Evolutionary conservation across 1,140 invertebrate genomes (phyloP).

Genomic region (Euglossa dilemma): DNA sequence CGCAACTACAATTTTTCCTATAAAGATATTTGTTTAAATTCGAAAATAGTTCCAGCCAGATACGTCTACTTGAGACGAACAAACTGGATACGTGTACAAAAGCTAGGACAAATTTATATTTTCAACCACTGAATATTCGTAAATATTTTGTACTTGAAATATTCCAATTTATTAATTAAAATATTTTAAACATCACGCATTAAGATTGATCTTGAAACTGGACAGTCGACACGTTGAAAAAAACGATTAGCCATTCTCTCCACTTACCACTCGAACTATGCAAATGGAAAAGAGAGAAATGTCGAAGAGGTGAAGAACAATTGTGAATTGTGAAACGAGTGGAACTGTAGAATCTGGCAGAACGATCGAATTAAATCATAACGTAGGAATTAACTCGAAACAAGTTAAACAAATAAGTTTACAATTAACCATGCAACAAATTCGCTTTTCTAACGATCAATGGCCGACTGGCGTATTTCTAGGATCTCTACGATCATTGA

Average conservation of each 20-base stretch:
- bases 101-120: no score
- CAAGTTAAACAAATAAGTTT: background rate
- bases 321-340: conserved; percentile 63
- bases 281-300: background rate
- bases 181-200: background rate
- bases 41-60: no score
- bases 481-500: conserved; percentile 7
- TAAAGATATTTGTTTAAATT: background rate
- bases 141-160: no score
- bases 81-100: no score
- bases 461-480: background rate
- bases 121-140: no score
- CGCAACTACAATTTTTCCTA: background rate
- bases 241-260: conserved; percentile 72
- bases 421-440: conserved; percentile 19
- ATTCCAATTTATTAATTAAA: no score
- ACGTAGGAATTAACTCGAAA: conserved; percentile 13
- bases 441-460: conserved; percentile 34
- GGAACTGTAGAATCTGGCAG: conserved; percentile 77
- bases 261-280: conserved; percentile 74
- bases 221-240: background rate
- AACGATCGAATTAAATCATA: background rate
- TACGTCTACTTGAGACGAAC: no score
- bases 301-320: background rate
- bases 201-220: background rate